These are phyloP conservation scores for Venustaconcha ellipsiformis DNA, from an alignment of 1,140 invertebrate genomes.

Conservation along the genomic window DNA sequence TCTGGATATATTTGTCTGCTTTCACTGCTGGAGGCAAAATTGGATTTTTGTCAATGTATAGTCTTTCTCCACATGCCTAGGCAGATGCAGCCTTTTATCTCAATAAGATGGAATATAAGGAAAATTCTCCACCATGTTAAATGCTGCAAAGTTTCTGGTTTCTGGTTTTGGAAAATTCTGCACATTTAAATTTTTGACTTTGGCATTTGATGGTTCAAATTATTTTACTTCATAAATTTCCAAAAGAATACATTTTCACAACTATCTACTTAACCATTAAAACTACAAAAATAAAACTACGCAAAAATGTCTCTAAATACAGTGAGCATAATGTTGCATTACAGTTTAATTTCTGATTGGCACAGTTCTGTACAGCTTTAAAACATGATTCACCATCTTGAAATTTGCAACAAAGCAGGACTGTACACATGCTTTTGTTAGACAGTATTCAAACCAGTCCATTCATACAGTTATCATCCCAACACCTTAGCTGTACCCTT, in stretches of 20 bases:
- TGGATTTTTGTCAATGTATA: too few relatives aligned
- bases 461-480: too few relatives aligned
- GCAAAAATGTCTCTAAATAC: background rate
- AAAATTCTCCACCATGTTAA: background rate
- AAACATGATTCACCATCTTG: too few relatives aligned
- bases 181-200: background rate
- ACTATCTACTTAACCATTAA: background rate
- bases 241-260: background rate
- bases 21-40: too few relatives aligned
- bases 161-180: background rate
- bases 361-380: background rate
- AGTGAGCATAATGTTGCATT: background rate
- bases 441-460: too few relatives aligned
- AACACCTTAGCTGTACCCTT: too few relatives aligned
- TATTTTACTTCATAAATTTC: background rate
- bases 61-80: too few relatives aligned
- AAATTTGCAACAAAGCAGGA: too few relatives aligned
- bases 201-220: background rate
- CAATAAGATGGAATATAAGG: background rate
- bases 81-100: too few relatives aligned
- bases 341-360: background rate
- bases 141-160: background rate
- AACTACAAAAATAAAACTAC: background rate
- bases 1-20: too few relatives aligned
- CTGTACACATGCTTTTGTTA: too few relatives aligned